Base-by-base conservation (phyloP, 2,888 invertebrate genomes). In the Elysia crispata region DNA sequence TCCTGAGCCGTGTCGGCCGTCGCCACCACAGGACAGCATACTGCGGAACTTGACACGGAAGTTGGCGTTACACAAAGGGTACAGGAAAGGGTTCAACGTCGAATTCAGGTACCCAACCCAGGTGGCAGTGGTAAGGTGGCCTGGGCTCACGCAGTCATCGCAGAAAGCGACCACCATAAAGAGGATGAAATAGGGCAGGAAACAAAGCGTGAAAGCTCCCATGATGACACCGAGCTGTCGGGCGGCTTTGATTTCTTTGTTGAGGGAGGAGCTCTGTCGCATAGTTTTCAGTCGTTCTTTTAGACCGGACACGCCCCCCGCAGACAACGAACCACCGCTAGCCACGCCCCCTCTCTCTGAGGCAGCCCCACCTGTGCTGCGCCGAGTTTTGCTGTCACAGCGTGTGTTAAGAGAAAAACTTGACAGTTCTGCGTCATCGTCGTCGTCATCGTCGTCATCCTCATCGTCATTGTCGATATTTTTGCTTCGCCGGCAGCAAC, bases 181-280 rank as follows among this genome's bases (percentile, higher is more conserved):
- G 8, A 94, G 89, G 57, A 93, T 92, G 87, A 94, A 94, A 88
- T 94, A 94, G n/a, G 94, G 94, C 33, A 94, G 90, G 92, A 94
- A 94, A 86, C 94, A 94, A 76, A 94, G 87, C 1, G 94, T 92
- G 86, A 94, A 94, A 1, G 94, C 94, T 28, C 94, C 94, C 88
- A 94, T 93, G 76, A 94, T 94, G 20, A 94, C 94, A 0, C 94
- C 94, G 8, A 94, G 90, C 81, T 94, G 94, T 62, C 93, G 91
- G 1, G 94, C 94, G 6, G 94, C 94, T 85, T 94, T 93, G 69
- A 91, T 91, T 80, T 92, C 92, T 72, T 89, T 90, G 41, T 87
- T 87, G 73, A 92, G 79, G 0, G 90, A 90, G 3, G 89, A 88
- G 70, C 86, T 87, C 76, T 87, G 88, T 20, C 88, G 85, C n/a